Evolutionary conservation across 2,888 invertebrate genomes (phyloP), one percentile per base, ranked within the genome.

Genomic region (Thecocarcelia acutangulata): DNA sequence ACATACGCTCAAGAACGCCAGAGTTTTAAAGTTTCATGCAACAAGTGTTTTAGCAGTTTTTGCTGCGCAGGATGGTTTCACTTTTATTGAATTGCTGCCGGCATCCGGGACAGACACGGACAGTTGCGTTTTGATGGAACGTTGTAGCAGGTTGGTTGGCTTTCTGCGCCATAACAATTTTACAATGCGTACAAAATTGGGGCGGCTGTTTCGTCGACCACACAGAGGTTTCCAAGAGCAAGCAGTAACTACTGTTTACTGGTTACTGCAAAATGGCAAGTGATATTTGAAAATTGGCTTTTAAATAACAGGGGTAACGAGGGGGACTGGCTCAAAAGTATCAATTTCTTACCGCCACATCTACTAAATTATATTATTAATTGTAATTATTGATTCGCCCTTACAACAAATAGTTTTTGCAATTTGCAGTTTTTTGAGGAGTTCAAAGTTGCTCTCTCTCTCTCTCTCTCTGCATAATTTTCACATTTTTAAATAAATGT

Each of bases 1-100:
- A 48, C 28, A 6, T 9, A 48, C 58, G 3, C 56, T 17, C 11
- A 46, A 2, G 24, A 15, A 9, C 2, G 9, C 37, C 37, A 40
- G 21, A 15, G 48, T 48, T 66, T 56, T 24, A 46, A 46, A 37
- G 4, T 28, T 69, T 76, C 40, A 54, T 52, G 3, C 17, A 79
- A 80, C 85, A 84, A 66, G 64, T 77, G 44, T 59, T 84, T 87
- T 85, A 86, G 84, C 84, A 59, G 46, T 21, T 76, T 80, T 85
- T 76, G 64, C 81, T 84, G 48, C 42, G 1, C 12, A 21, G 37
- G 75, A 44, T 86, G 85, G 85, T 80, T 85, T 83, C 84, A 80
- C 86, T 87, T 86, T 86, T 87, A 85, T 84, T 85, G 80, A 77
- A 84, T 87, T 86, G 83, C 84, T 80, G 78, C 68, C 76, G 74